A percentile compares a stretch with the other conserved stretches of the same genome.
Evolutionary conservation across 2,797 vertebrate species (phyloP).

Genomic region (Trematocara caparti): DNA sequence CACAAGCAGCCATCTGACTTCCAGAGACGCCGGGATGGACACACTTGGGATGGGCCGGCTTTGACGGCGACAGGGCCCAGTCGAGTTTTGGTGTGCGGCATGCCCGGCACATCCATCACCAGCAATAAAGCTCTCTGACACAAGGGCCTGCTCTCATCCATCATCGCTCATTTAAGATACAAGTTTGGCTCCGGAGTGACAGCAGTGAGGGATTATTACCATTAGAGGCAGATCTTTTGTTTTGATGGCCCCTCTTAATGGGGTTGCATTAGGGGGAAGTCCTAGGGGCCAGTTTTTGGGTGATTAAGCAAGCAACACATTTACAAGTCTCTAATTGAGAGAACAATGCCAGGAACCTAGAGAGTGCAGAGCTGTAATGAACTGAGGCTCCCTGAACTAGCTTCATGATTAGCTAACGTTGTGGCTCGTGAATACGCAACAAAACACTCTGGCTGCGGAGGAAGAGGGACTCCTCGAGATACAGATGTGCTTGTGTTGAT

Average conservation of each 20-base stretch:
- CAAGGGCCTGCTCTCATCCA: conserved; percentile 54
- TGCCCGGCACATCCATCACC: conserved; percentile 52
- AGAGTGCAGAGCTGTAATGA: conserved; percentile 67
- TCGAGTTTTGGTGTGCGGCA: conserved; percentile 19
- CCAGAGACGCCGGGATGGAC: conserved; percentile 46
- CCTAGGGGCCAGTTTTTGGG: conserved; percentile 75
- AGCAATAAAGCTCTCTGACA: conserved; percentile 62
- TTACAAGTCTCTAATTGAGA: conserved; percentile 81
- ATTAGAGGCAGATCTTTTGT: conserved; percentile 78
- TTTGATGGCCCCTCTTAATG: conserved; percentile 79
- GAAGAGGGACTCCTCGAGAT: background rate
- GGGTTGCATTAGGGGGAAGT: conserved; percentile 73
- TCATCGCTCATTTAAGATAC: conserved; percentile 75
- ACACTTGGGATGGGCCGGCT: conserved; percentile 18
- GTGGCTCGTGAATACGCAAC: conserved; percentile 10
- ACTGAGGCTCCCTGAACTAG: conserved; percentile 60
- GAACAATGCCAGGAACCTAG: conserved; percentile 69
- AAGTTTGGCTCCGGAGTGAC: conserved; percentile 66
- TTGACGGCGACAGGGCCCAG: conserved; percentile 13
- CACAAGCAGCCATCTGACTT: conserved; percentile 41
- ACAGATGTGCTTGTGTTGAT: background rate
- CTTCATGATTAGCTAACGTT: conserved; percentile 46
- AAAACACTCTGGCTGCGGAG: conserved; percentile 1
- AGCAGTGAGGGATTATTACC: conserved; percentile 74
- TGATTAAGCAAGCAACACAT: conserved; percentile 82